Percentiles rank a stretch among this genome's conserved stretches.
phyloP scores from a whole-genome alignment of 2,888 invertebrate genomes.

The Cerceris rybyensis region DNA sequence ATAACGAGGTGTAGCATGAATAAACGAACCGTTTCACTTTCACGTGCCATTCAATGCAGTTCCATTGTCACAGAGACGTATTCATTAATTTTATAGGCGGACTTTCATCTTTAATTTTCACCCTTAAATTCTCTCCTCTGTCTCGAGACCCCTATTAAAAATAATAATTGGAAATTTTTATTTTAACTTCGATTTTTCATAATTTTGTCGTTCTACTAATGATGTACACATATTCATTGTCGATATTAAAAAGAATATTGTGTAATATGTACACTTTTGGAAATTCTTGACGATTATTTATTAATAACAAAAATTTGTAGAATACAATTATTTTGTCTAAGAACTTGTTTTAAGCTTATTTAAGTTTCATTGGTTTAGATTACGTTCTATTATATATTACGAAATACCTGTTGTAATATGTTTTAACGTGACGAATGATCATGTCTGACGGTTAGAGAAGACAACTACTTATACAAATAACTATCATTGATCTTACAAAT shows the following conservation, averaged over 20 bases:
- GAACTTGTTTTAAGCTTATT: not conserved
- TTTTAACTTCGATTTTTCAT: no score
- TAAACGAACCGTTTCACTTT: not conserved
- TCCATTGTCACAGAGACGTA: not conserved
- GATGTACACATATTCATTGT: no score
- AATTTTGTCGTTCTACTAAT: no score
- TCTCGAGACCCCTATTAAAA: no score
- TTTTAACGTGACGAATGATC: not conserved
- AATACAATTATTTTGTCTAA: no score
- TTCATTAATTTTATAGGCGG: constrained; percentile 11
- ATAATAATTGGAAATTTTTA: no score
- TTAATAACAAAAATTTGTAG: no score
- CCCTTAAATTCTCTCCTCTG: no score
- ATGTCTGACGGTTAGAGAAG: not conserved
- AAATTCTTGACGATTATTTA: no score
- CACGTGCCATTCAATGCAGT: not conserved
- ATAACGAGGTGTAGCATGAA: not conserved
- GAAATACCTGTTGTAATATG: not conserved
- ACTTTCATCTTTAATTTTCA: not conserved
- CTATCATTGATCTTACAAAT: constrained; percentile 20
- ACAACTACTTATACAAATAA: not conserved
- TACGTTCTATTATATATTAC: not conserved
- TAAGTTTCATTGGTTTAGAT: not conserved
- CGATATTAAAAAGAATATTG: no score
- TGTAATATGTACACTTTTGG: no score